These are phyloP conservation scores for Herminia tarsipennalis DNA, from an alignment of 2,888 invertebrate genomes.

Conservation along the genomic window DNA sequence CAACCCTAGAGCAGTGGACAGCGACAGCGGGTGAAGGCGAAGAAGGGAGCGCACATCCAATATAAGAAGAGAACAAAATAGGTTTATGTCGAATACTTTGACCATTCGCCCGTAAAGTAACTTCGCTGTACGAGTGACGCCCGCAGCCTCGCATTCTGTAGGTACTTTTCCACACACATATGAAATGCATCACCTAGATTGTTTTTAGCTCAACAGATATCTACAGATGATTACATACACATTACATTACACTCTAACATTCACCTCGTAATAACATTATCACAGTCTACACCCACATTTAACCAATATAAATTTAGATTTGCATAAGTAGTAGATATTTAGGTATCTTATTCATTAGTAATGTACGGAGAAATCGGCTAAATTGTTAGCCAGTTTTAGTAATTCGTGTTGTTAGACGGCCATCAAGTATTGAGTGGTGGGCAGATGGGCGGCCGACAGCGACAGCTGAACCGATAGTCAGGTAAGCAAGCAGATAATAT, in stretches of 20 bases:
- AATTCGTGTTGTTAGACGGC: constrained; percentile 64
- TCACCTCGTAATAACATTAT: not conserved
- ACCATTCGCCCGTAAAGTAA: constrained; percentile 84
- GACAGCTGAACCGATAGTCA: constrained; percentile 34
- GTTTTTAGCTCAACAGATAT: no score
- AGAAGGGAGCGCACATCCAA: constrained; percentile 83
- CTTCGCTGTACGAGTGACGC: constrained; percentile 76
- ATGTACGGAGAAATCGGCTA: constrained; percentile 48
- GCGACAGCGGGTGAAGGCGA: constrained; percentile 66
- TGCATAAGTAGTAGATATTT: constrained; percentile 48
- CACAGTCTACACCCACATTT: not conserved
- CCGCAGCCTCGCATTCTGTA: constrained; percentile 52
- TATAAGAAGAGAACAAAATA: constrained; percentile 86
- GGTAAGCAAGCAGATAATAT: constrained; percentile 58
- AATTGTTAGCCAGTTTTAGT: constrained; percentile 56
- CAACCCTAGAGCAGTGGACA: constrained; percentile 75
- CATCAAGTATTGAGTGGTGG: constrained; percentile 73
- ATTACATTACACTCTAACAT: not conserved
- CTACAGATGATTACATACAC: no score
- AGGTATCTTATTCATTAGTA: constrained; percentile 56
- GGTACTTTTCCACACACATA: constrained; percentile 35
- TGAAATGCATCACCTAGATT: constrained; percentile 36
- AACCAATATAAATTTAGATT: constrained; percentile 26
- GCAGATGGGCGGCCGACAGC: constrained; percentile 50
- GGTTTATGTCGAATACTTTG: constrained; percentile 86